Evolutionary conservation across 2,888 invertebrate genomes (phyloP).

Genomic region (Spisula solida): DNA sequence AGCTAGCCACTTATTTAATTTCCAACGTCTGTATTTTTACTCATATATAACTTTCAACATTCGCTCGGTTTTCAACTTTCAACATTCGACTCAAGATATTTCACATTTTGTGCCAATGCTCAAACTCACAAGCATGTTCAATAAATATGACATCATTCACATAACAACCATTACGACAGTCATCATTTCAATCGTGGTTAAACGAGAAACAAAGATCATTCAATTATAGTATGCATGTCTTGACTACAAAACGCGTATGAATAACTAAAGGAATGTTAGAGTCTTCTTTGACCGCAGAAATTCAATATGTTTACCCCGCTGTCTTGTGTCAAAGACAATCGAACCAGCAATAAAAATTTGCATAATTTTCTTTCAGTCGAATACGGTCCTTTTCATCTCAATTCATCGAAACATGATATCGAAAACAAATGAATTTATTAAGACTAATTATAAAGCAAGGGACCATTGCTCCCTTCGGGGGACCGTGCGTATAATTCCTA

Average conservation of each 20-base stretch:
- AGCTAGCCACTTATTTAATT: no score
- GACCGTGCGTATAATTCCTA: conserved; percentile 28
- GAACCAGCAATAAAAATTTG: conserved; percentile 39
- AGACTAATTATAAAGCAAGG: conserved; percentile 62
- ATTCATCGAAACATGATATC: conserved; percentile 58
- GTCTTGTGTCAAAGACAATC: conserved; percentile 46
- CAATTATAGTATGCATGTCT: not conserved
- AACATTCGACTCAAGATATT: no score
- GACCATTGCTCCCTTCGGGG: conserved; percentile 27
- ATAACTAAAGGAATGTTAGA: conserved; percentile 26
- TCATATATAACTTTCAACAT: no score
- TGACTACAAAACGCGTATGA: conserved; percentile 15
- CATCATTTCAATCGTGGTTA: not conserved
- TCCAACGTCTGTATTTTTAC: no score
- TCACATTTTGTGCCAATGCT: no score
- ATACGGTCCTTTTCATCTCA: conserved; percentile 48
- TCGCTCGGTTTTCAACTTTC: no score
- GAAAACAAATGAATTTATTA: conserved; percentile 72
- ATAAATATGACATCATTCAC: not conserved
- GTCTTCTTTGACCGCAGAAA: conserved; percentile 41
- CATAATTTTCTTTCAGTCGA: conserved; percentile 44
- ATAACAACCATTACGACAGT: not conserved
- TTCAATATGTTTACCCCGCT: conserved; percentile 39
- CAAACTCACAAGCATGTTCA: no score
- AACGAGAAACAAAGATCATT: not conserved